These are phyloP conservation scores for Sceliomorpha sp. DNA, from an alignment of 2,888 invertebrate species.

Conservation along the genomic window DNA sequence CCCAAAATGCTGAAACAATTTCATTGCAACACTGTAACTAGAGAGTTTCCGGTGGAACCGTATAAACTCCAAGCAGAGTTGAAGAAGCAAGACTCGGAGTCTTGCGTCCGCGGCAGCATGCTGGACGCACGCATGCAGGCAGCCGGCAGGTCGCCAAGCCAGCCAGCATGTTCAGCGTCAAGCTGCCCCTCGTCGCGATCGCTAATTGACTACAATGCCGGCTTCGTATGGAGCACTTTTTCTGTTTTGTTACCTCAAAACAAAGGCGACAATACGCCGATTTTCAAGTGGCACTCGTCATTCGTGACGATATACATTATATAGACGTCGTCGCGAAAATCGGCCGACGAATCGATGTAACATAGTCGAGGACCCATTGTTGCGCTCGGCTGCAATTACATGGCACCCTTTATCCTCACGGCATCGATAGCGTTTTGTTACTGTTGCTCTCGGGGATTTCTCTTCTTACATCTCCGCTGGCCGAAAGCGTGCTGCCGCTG, in stretches of 20 bases:
- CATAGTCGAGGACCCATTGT: constrained; percentile 75
- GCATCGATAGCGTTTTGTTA: constrained; percentile 77
- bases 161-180: constrained; percentile 2
- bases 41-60: too few relatives aligned
- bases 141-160: constrained; percentile 4
- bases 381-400: constrained; percentile 69
- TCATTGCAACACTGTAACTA: too few relatives aligned
- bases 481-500: constrained; percentile 44
- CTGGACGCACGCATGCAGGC: too few relatives aligned
- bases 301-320: constrained; percentile 55
- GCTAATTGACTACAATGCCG: constrained; percentile 78
- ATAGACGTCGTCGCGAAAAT: constrained; percentile 57
- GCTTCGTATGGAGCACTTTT: constrained; percentile 74
- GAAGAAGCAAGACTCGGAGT: too few relatives aligned
- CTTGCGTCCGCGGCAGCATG: too few relatives aligned
- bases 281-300: constrained; percentile 57
- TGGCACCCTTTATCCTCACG: constrained; percentile 61
- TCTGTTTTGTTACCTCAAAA: constrained; percentile 80
- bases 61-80: too few relatives aligned
- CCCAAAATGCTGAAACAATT: too few relatives aligned
- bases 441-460: constrained; percentile 68
- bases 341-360: constrained; percentile 74
- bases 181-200: constrained; percentile 46
- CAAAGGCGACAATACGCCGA: constrained; percentile 76
- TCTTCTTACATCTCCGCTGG: constrained; percentile 33